Percentiles rank a stretch among this genome's conserved stretches.
phyloP scores from a whole-genome alignment of 2,888 invertebrate species.

The Drosophila meridionalis region DNA sequence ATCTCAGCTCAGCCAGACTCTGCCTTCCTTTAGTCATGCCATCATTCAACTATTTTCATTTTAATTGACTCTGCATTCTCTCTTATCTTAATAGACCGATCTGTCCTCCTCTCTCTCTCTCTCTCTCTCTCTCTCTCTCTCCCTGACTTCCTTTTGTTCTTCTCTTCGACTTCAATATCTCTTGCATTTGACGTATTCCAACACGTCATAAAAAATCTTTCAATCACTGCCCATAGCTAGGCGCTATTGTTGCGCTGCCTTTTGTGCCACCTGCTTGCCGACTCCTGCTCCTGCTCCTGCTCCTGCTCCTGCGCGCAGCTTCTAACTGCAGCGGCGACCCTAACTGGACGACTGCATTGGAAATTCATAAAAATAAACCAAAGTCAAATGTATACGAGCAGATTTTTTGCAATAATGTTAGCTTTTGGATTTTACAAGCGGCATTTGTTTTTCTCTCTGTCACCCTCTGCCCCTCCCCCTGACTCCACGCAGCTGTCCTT shows the following conservation, averaged over 20 bases:
- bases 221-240: not conserved
- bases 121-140: not conserved
- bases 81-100: not conserved
- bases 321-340: not conserved
- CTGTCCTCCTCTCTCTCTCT: not conserved
- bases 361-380: conserved; percentile 68
- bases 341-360: conserved; percentile 19
- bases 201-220: conserved; percentile 30
- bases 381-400: conserved; percentile 70
- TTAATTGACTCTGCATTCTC: not conserved
- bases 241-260: conserved; percentile 1
- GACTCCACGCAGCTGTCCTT: not conserved
- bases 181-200: not conserved
- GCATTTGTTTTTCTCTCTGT: conserved; percentile 50
- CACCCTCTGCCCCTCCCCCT: not conserved
- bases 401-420: conserved; percentile 76
- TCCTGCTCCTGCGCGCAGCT: not conserved
- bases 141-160: not conserved
- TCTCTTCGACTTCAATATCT: not conserved
- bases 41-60: not conserved
- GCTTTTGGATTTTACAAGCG: conserved; percentile 70
- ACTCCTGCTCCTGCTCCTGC: not conserved
- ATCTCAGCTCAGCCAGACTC: not conserved
- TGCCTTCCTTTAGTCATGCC: not conserved
- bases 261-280: conserved; percentile 3